Evolutionary conservation across 1,140 invertebrate species (phyloP).

Genomic region (Plutomurus gul): DNA sequence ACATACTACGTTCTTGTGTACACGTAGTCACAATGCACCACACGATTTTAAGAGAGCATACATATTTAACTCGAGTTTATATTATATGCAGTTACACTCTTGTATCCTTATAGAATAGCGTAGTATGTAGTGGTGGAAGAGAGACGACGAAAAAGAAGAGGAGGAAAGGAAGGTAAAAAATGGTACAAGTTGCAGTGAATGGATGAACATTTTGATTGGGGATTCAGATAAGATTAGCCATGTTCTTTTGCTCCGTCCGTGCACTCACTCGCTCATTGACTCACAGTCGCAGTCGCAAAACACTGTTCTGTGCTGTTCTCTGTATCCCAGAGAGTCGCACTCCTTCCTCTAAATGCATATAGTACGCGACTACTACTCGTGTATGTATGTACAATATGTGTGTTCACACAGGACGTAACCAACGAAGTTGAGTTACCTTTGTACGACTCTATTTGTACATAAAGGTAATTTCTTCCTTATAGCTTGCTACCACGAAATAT

Average conservation of each 20-base stretch:
- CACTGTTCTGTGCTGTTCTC: neutral
- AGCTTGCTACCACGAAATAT: too few species aligned
- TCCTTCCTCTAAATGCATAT: neutral
- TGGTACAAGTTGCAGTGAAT: constrained; percentile 22
- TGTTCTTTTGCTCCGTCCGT: constrained; percentile 27
- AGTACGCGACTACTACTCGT: neutral
- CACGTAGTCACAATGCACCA: too few species aligned
- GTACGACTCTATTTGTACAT: too few species aligned
- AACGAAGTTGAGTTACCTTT: too few species aligned
- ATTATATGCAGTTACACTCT: too few species aligned
- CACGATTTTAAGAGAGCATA: too few species aligned
- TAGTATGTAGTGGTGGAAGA: neutral
- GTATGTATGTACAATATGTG: too few species aligned
- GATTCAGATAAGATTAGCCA: constrained; percentile 34
- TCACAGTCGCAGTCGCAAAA: constrained; percentile 28
- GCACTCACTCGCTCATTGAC: constrained; percentile 18
- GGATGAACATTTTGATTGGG: constrained; percentile 35
- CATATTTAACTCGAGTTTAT: too few species aligned
- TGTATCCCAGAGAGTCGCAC: constrained; percentile 1
- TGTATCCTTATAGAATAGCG: neutral
- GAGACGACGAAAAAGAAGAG: constrained; percentile 21
- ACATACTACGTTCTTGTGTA: too few species aligned
- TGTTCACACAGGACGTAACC: too few species aligned
- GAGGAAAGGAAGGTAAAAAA: constrained; percentile 26
- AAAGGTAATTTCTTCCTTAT: too few species aligned